phyloP scores from a whole-genome alignment of 2,888 invertebrate species.

The Parnassius glacialis region DNA sequence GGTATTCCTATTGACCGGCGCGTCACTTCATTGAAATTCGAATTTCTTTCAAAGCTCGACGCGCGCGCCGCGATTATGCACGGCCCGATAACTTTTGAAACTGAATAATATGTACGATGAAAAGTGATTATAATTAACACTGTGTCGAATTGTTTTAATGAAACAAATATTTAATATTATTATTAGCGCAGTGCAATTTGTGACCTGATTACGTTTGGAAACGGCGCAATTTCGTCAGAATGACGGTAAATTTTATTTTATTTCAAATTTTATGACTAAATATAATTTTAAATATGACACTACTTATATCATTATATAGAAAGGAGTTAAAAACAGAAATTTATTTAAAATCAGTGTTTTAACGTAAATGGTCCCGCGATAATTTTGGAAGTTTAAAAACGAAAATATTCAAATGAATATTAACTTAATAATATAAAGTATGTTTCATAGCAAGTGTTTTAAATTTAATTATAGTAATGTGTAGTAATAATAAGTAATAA shows the following conservation, averaged over 20 bases:
- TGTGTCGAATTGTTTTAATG: not conserved
- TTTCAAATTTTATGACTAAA: not conserved
- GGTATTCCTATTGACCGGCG: conserved; percentile 9
- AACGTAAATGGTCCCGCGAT: not conserved
- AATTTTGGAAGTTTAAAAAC: not conserved
- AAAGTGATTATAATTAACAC: conserved; percentile 4
- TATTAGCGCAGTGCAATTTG: not conserved
- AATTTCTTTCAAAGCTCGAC: conserved; percentile 10
- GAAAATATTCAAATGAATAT: no score
- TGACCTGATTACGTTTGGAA: conserved; percentile 4
- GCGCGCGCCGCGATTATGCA: conserved; percentile 1
- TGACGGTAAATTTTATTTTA: conserved; percentile 7
- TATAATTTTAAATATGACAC: not conserved
- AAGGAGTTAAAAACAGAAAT: no score
- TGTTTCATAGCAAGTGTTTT: not conserved
- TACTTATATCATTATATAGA: no score
- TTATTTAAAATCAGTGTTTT: no score
- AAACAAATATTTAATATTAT: conserved; percentile 1
- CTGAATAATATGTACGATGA: conserved; percentile 9
- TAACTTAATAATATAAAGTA: no score
- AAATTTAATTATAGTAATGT: not conserved
- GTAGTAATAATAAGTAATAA: not conserved
- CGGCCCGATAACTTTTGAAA: not conserved
- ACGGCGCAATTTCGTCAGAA: conserved; percentile 1
- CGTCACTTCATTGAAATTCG: conserved; percentile 25